These are phyloP conservation scores for Taenioides sp. DNA, from an alignment of 2,797 vertebrate species.

Conservation along the genomic window DNA sequence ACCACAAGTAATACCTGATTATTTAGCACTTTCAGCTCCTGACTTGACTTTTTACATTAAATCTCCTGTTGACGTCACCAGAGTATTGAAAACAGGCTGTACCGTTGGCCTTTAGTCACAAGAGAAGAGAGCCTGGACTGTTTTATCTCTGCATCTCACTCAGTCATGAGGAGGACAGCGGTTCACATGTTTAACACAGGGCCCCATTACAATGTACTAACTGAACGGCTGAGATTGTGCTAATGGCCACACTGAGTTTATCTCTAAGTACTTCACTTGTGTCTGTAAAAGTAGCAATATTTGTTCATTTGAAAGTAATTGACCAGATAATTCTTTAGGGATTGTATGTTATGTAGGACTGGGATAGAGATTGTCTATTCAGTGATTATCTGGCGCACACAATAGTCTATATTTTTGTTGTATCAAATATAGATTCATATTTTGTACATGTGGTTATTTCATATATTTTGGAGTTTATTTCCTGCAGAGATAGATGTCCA, in stretches of 20 bases:
- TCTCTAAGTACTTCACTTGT: conserved; percentile 24
- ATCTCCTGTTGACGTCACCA: conserved; percentile 24
- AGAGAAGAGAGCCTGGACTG: conserved; percentile 16
- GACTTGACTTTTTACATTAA: not conserved
- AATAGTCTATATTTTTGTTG: not conserved
- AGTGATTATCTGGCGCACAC: not conserved
- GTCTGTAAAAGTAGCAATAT: conserved; percentile 40
- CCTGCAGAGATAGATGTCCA: not conserved
- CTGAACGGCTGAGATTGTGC: conserved; percentile 1
- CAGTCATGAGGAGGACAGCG: conserved; percentile 54
- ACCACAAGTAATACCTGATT: not conserved
- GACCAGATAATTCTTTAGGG: not conserved
- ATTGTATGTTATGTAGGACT: not conserved
- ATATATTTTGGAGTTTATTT: not conserved
- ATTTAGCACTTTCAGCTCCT: not conserved
- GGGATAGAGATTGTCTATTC: not conserved
- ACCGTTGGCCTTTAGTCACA: conserved; percentile 30
- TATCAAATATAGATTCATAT: not conserved
- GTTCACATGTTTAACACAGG: conserved; percentile 17
- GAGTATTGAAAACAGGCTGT: conserved; percentile 21
- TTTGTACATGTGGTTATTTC: not conserved
- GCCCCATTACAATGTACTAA: conserved; percentile 12
- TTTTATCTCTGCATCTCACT: conserved; percentile 29
- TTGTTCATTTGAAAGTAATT: conserved; percentile 15
- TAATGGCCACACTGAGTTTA: conserved; percentile 9